phyloP scores from a whole-genome alignment of 2,888 invertebrate species.

The Microdon myrmicae region DNA sequence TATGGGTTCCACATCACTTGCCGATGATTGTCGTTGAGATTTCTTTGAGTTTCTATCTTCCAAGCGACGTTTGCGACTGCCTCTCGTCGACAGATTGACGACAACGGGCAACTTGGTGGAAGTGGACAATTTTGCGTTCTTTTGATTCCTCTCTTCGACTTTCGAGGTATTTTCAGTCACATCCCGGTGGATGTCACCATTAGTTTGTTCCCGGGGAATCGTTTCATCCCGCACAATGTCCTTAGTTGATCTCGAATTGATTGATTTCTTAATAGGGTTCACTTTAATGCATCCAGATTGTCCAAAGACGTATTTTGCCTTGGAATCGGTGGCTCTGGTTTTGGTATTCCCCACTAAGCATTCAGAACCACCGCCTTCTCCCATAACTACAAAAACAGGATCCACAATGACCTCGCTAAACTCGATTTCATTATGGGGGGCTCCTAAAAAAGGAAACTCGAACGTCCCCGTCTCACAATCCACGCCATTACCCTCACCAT shows the following conservation, averaged over 20 bases:
- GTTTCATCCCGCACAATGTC: constrained; percentile 7
- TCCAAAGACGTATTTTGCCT: constrained; percentile 67
- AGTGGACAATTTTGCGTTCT: not conserved
- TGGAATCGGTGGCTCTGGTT: constrained; percentile 56
- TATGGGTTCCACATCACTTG: constrained; percentile 62
- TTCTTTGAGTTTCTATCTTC: constrained; percentile 55
- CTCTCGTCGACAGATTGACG: constrained; percentile 4
- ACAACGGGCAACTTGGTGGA: not conserved
- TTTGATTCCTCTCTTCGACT: not conserved
- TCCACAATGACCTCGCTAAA: constrained; percentile 80
- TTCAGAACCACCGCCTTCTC: constrained; percentile 78
- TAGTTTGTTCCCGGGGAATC: constrained; percentile 13
- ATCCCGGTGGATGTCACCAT: constrained; percentile 34
- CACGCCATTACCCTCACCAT: constrained; percentile 76
- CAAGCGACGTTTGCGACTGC: constrained; percentile 62
- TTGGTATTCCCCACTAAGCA: constrained; percentile 78
- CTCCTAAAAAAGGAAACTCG: constrained; percentile 3
- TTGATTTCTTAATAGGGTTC: constrained; percentile 58
- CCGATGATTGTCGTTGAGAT: constrained; percentile 60
- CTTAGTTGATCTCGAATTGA: not conserved
- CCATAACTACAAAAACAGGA: constrained; percentile 72
- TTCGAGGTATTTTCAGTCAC: not conserved
- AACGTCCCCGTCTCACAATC: constrained; percentile 69
- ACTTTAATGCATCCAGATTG: constrained; percentile 67
- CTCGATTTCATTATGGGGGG: constrained; percentile 18